Evolutionary conservation across 2,113 vertebrate species (phyloP), one percentile per base, ranked within the genome.

Genomic region (Narcine bancroftii): DNA sequence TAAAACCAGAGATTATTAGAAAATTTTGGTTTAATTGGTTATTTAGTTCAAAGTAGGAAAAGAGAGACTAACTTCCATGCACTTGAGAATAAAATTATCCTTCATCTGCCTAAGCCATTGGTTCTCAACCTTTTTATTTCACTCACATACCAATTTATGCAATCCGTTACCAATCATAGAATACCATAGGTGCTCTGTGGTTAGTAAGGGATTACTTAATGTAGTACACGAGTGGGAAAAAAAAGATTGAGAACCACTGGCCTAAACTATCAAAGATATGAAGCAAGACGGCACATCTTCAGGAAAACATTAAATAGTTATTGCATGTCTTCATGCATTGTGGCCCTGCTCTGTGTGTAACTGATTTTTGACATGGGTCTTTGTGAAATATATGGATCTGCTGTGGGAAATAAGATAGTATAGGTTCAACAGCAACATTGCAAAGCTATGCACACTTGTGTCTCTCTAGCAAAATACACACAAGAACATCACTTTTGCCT

Each of bases 281-380:
- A 53, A 63, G 33, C 47, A 60, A 87, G 53, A 33, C 21, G 15
- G 1, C 79, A 6, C 0, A 87, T 60, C 0, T 33, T 56, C 50
- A 60, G 6, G n/a, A 36, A 60, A 36, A 60, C 13, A 60, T 87
- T n/a, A 60, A 19, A 87, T 60, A 13, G 60, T 87, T 60, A 83
- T 33, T 47, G 50, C 47, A 33, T 33, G 47, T 47, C 33, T 53
- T 83, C 26, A 33, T 6, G 9, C 45, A n/a, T 1, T 17, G 29
- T 15, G 47, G 13, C 56, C 53, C 29, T n/a, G 33, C 77, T 1
- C 0, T 47, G 21, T 79, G 76, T 81, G 50, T 13, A 81, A 81
- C 45, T 81, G 77, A 81, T 81, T 81, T 81, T 81, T 81, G 50
- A 60, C 81, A 60, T n/a, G 17, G 29, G 81, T 53, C 79, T 83